Base-by-base conservation (phyloP, 2,888 invertebrate species). In the Toxonevra muliebris region DNA sequence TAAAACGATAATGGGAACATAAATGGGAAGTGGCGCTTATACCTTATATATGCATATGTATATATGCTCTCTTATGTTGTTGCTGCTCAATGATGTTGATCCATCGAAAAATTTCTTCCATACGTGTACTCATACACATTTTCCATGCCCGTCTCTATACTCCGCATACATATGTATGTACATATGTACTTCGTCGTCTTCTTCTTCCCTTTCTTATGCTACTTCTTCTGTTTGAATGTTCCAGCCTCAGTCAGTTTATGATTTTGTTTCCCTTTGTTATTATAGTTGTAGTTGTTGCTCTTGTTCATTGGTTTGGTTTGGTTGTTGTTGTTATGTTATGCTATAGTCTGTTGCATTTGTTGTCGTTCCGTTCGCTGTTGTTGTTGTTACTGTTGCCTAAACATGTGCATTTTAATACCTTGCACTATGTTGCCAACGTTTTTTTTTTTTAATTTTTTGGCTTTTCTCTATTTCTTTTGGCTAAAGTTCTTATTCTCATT, bases 111-210 rank as follows among this genome's bases (percentile, higher is more conserved):
- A 48, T n/a, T 48, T 10, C 11, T 7, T 48, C 15, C 48, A 15
- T n/a, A 48, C 11, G 13, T 15, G 15, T 5, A 8, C n/a, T 48
- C 48, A 10, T 30, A 30, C 30, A 30, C 7, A 30, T 30, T 2
- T 30, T 30, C 7, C n/a, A n/a, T n/a, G n/a, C n/a, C n/a, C n/a
- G n/a, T n/a, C n/a, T n/a, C n/a, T n/a, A n/a, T 40, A 41, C 13
- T 12, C 13, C 11, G 13, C n/a, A 19, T 50, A 19, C 13, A 41
- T 54, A 4, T 57, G 30, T 2, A n/a, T 63, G 20, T 57, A 15
- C 55, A 55, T 48, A n/a, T 57, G 55, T 63, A 48, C 54, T 42
- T 57, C 12, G 10, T 40, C 42, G 13, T 8, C 17, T 57, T n/a
- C n/a, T 40, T 41, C 40, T 13, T 20, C 13, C 40, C 42, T 57